Evolutionary conservation across 2,888 invertebrate genomes (phyloP).

Genomic region (Phortica okadai): DNA sequence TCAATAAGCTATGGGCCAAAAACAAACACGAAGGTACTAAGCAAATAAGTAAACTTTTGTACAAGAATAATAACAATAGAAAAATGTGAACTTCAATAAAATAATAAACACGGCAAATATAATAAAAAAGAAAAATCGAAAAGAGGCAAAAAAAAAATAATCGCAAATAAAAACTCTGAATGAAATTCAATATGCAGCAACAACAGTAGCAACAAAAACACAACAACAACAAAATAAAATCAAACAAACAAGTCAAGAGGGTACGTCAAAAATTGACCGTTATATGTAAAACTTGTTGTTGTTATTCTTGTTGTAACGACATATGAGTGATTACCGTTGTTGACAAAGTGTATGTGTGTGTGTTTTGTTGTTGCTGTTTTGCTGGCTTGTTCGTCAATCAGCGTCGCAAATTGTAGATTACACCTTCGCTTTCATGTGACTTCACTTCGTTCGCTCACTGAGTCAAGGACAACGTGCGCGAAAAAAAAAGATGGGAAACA

Average conservation of each 20-base stretch:
- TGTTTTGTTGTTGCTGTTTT: neutral
- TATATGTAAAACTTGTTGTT: neutral
- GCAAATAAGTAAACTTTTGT: neutral
- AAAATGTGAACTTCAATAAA: constrained; percentile 6
- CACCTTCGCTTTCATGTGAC: constrained; percentile 49
- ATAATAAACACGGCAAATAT: constrained; percentile 1
- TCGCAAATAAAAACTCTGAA: neutral
- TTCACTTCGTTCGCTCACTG: constrained; percentile 39
- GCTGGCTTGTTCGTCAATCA: constrained; percentile 62
- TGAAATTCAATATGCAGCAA: neutral
- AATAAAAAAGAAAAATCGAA: neutral
- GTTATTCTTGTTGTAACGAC: neutral
- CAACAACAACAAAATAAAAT: neutral
- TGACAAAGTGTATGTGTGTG: neutral
- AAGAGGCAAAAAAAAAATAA: neutral
- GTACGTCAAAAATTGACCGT: constrained; percentile 21
- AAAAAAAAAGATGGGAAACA: constrained; percentile 38
- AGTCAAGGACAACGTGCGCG: constrained; percentile 57
- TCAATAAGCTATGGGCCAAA: neutral
- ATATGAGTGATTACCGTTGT: constrained; percentile 7
- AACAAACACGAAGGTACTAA: no score
- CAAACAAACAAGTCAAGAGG: neutral
- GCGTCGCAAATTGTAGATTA: constrained; percentile 69
- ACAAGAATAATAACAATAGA: constrained; percentile 7
- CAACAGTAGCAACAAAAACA: constrained; percentile 2